phyloP scores from a whole-genome alignment of 2,888 invertebrate genomes.

The Microplitis deprimator region DNA sequence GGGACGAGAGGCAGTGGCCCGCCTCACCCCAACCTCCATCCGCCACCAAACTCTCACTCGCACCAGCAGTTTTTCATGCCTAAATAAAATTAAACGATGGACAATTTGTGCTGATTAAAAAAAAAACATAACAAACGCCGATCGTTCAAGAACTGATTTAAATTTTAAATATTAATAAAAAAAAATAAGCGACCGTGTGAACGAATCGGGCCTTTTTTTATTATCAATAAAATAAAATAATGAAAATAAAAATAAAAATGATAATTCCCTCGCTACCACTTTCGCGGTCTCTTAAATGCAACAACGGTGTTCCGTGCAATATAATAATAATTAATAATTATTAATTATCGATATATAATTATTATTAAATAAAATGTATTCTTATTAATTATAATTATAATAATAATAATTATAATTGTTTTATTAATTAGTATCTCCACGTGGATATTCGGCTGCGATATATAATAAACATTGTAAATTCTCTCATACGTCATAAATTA shows the following conservation, averaged over 20 bases:
- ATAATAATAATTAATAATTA: constrained; percentile 35
- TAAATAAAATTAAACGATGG: constrained; percentile 59
- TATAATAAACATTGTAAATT: constrained; percentile 56
- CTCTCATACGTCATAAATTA: constrained; percentile 40
- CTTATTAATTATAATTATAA: constrained; percentile 1
- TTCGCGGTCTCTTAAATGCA: constrained; percentile 27
- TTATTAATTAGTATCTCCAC: constrained; percentile 25
- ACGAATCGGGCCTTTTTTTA: constrained; percentile 12
- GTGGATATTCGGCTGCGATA: constrained; percentile 44
- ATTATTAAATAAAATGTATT: background rate
- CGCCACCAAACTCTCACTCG: constrained; percentile 65
- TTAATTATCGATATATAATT: constrained; percentile 7
- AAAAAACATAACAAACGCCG: constrained; percentile 18
- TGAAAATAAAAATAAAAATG: constrained; percentile 19
- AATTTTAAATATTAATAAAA: background rate
- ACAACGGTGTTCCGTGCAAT: constrained; percentile 39
- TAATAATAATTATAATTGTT: constrained; percentile 32
- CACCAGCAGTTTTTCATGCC: constrained; percentile 73
- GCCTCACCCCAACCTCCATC: constrained; percentile 69
- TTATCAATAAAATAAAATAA: constrained; percentile 18
- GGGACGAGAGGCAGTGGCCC: constrained; percentile 78
- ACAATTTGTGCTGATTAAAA: background rate
- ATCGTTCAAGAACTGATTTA: constrained; percentile 27
- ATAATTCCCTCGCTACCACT: constrained; percentile 15
- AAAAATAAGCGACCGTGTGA: constrained; percentile 6